Conservation (phyloP, 1,140 invertebrate species). For the Drusus annulatus region DNA sequence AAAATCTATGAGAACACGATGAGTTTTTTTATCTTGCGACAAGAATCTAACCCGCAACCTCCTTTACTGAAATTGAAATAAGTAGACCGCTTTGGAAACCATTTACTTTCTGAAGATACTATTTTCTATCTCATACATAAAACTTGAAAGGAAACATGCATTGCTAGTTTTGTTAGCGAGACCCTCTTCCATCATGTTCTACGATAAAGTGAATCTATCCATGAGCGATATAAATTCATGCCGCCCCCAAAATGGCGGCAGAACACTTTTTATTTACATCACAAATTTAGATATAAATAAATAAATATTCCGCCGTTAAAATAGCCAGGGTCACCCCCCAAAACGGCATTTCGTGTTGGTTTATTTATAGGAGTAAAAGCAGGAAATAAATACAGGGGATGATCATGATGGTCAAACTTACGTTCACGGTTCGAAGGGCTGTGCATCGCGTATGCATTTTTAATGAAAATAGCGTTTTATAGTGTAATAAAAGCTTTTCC, state of each 20-base stretch:
- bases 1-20: too few relatives aligned
- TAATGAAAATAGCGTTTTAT: conserved; percentile 22
- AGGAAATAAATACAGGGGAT: conserved; percentile 16
- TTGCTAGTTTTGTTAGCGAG: background rate
- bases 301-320: conserved; percentile 42
- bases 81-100: too few relatives aligned
- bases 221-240: background rate
- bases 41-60: too few relatives aligned
- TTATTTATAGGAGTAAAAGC: background rate
- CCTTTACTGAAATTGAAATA: too few relatives aligned
- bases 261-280: conserved; percentile 46
- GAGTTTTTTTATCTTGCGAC: too few relatives aligned
- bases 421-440: background rate
- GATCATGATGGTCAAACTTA: background rate
- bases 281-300: conserved; percentile 47
- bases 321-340: conserved; percentile 42
- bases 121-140: too few relatives aligned
- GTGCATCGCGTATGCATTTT: conserved; percentile 17
- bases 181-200: background rate
- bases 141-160: background rate
- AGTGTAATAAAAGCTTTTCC: background rate
- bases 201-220: background rate
- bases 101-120: too few relatives aligned
- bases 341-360: conserved; percentile 16
- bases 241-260: background rate